Conservation (phyloP, 2,888 invertebrate species). For the Cosmorhoe ocellata region DNA sequence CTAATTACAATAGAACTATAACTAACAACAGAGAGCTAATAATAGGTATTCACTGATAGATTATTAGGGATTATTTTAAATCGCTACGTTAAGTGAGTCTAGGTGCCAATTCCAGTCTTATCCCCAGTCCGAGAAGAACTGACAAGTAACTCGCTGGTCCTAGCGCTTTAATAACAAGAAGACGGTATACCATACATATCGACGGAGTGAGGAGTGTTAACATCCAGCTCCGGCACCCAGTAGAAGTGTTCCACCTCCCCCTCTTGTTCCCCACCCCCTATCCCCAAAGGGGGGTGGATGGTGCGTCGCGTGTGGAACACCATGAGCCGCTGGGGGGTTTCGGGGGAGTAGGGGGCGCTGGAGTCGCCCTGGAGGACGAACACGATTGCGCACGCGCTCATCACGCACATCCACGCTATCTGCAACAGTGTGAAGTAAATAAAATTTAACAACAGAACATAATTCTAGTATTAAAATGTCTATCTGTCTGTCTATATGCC, state of each 20-base stretch:
- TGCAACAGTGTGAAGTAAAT: not conserved
- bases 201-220: slow-evolving; percentile 84
- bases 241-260: slow-evolving; percentile 63
- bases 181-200: slow-evolving; percentile 36
- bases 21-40: too few relatives aligned
- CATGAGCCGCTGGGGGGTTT: slow-evolving; percentile 87
- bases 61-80: too few relatives aligned
- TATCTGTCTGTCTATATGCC: too few relatives aligned
- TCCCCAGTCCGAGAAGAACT: too few relatives aligned
- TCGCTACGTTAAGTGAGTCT: too few relatives aligned
- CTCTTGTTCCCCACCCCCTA: slow-evolving; percentile 69
- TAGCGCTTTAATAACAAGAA: too few relatives aligned
- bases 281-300: slow-evolving; percentile 75
- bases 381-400: slow-evolving; percentile 23
- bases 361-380: slow-evolving; percentile 42
- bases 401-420: slow-evolving; percentile 8
- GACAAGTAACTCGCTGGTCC: too few relatives aligned
- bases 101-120: too few relatives aligned
- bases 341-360: slow-evolving; percentile 83
- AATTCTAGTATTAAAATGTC: too few relatives aligned
- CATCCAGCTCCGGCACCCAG: slow-evolving; percentile 90
- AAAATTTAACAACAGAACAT: too few relatives aligned
- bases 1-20: too few relatives aligned
- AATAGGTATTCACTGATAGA: too few relatives aligned
- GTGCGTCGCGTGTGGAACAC: slow-evolving; percentile 85